Evolutionary conservation across 1,140 invertebrate genomes (phyloP).

Genomic region (Trialeurodes vaporariorum): DNA sequence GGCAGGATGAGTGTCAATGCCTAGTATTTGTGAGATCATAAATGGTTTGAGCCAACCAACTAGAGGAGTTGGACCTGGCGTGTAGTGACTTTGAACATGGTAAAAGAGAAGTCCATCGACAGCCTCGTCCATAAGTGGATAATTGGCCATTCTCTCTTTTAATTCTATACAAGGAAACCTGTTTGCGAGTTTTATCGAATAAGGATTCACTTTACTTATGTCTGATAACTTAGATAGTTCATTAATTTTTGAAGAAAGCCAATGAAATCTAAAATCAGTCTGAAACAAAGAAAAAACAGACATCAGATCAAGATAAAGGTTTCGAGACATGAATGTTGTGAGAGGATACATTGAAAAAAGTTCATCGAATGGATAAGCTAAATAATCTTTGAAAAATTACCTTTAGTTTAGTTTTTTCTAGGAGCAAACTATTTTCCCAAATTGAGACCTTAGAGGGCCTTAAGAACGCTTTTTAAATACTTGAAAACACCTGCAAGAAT

Average conservation of each 20-base stretch:
- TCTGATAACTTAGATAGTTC: slow-evolving; percentile 40
- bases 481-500: too few species aligned
- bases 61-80: slow-evolving; percentile 62
- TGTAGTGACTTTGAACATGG: slow-evolving; percentile 65
- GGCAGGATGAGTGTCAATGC: slow-evolving; percentile 3
- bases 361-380: too few species aligned
- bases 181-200: slow-evolving; percentile 32
- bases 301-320: too few species aligned
- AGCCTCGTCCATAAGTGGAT: not conserved
- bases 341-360: too few species aligned
- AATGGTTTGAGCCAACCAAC: slow-evolving; percentile 42
- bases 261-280: slow-evolving; percentile 64
- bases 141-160: slow-evolving; percentile 8
- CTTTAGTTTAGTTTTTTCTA: not conserved
- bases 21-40: slow-evolving; percentile 19
- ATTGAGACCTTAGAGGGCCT: too few species aligned
- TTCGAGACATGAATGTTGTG: too few species aligned
- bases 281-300: slow-evolving; percentile 41
- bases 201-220: slow-evolving; percentile 37
- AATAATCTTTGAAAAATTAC: slow-evolving; percentile 3
- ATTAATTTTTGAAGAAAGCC: slow-evolving; percentile 52
- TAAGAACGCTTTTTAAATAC: too few species aligned
- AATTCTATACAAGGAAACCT: slow-evolving; percentile 9
- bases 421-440: not conserved
- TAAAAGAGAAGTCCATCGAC: slow-evolving; percentile 70